These are phyloP conservation scores for Cheilinus undulatus DNA, from an alignment of 2,113 vertebrate genomes.

Conservation along the genomic window DNA sequence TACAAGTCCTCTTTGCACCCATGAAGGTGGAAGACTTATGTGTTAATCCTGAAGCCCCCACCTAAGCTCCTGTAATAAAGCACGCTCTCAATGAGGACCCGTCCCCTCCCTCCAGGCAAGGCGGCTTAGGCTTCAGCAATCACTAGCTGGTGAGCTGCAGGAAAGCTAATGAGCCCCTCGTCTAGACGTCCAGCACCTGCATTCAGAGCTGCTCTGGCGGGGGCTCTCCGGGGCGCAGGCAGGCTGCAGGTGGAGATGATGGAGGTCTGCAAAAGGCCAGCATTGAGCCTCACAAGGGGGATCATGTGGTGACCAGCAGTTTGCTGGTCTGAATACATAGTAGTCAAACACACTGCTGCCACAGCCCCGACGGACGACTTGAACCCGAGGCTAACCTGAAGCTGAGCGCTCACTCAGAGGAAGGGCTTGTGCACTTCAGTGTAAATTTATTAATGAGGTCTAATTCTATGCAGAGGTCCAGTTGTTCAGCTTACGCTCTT, in stretches of 20 bases:
- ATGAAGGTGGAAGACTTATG: slow-evolving; percentile 83
- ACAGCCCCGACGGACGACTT: slow-evolving; percentile 45
- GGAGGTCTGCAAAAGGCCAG: slow-evolving; percentile 76
- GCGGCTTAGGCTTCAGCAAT: slow-evolving; percentile 80
- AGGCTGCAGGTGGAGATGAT: slow-evolving; percentile 75
- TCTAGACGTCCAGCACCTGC: slow-evolving; percentile 83
- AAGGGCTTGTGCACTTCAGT: slow-evolving; percentile 40
- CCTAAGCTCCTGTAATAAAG: slow-evolving; percentile 84
- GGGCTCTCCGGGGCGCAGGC: slow-evolving; percentile 61
- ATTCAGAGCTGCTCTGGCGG: slow-evolving; percentile 62
- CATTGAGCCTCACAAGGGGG: slow-evolving; percentile 57
- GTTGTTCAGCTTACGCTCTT: slow-evolving; percentile 34
- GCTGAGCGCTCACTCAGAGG: slow-evolving; percentile 49
- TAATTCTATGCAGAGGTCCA: slow-evolving; percentile 48
- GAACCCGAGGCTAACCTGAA: slow-evolving; percentile 57
- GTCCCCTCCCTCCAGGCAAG: slow-evolving; percentile 78
- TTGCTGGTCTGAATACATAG: slow-evolving; percentile 70
- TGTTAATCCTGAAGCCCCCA: slow-evolving; percentile 80
- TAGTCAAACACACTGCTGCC: slow-evolving; percentile 40
- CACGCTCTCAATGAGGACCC: slow-evolving; percentile 83
- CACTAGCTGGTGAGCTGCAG: slow-evolving; percentile 79
- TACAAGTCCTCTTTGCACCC: slow-evolving; percentile 73
- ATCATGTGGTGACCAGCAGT: slow-evolving; percentile 68
- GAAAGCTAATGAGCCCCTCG: slow-evolving; percentile 86
- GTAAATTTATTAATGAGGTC: slow-evolving; percentile 62